These are phyloP conservation scores for Gavia stellata DNA, from an alignment of 2,113 vertebrate species.

Conservation along the genomic window DNA sequence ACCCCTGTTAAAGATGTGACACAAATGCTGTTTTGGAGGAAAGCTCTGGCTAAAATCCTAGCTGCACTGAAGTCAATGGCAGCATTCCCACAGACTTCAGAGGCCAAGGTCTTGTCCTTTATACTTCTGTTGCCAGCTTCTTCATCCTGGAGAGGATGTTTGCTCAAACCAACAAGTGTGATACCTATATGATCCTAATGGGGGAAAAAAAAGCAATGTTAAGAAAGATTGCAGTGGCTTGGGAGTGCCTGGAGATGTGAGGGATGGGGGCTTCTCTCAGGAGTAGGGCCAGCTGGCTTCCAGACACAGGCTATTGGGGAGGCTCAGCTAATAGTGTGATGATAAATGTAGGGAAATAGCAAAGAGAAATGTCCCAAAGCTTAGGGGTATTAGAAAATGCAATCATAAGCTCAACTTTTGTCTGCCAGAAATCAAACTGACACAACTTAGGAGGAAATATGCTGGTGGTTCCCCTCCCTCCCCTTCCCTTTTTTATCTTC, in stretches of 20 bases:
- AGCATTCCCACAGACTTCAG: background rate
- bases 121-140: background rate
- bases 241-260: background rate
- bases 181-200: background rate
- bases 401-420: background rate
- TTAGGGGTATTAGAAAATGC: background rate
- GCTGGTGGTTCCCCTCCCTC: background rate
- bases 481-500: background rate
- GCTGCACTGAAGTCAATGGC: background rate
- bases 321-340: background rate
- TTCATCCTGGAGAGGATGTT: background rate
- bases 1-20: background rate
- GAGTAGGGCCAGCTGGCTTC: background rate
- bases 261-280: background rate
- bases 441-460: background rate
- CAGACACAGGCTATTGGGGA: background rate
- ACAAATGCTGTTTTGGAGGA: background rate
- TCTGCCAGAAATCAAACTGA: background rate
- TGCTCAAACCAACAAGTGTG: background rate
- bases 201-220: background rate
- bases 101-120: background rate
- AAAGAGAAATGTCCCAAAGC: background rate
- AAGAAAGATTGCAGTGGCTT: background rate
- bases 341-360: background rate
- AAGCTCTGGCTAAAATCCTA: background rate